These are phyloP conservation scores for Pteronotus mesoamericanus DNA, from an alignment of 2,797 vertebrate genomes.

Conservation along the genomic window DNA sequence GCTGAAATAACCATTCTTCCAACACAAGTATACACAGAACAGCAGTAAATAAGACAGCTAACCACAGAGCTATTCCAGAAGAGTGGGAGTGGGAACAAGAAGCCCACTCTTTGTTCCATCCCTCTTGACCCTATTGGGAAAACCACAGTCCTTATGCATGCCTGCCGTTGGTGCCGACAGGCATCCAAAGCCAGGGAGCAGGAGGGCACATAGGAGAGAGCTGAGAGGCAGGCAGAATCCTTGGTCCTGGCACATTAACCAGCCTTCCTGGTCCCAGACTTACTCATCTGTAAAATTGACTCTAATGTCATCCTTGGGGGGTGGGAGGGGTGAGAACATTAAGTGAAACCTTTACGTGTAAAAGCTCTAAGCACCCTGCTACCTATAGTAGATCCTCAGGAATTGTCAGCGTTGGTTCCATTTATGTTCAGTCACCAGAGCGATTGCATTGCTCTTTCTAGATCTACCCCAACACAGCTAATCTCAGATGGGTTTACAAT, in stretches of 20 bases:
- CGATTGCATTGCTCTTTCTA: background rate
- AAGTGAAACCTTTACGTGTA: background rate
- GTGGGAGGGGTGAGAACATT: background rate
- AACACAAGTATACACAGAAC: background rate
- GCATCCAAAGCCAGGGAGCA: background rate
- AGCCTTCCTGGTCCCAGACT: background rate
- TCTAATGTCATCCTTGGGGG: background rate
- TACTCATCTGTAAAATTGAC: background rate
- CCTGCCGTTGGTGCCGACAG: rapidly evolving
- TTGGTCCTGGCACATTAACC: background rate
- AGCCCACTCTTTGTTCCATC: background rate
- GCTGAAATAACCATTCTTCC: background rate
- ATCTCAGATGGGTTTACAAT: background rate
- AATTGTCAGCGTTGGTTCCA: background rate
- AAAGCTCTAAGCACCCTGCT: background rate
- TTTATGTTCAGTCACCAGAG: background rate
- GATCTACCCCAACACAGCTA: background rate
- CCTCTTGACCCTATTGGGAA: background rate
- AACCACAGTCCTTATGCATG: background rate
- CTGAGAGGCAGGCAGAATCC: background rate
- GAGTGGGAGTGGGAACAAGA: background rate
- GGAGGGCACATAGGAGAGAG: background rate
- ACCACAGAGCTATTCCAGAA: background rate
- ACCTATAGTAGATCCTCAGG: background rate
- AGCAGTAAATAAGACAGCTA: background rate